Conservation (phyloP, 2,797 vertebrate species). For the Hyperoplus immaculatus region DNA sequence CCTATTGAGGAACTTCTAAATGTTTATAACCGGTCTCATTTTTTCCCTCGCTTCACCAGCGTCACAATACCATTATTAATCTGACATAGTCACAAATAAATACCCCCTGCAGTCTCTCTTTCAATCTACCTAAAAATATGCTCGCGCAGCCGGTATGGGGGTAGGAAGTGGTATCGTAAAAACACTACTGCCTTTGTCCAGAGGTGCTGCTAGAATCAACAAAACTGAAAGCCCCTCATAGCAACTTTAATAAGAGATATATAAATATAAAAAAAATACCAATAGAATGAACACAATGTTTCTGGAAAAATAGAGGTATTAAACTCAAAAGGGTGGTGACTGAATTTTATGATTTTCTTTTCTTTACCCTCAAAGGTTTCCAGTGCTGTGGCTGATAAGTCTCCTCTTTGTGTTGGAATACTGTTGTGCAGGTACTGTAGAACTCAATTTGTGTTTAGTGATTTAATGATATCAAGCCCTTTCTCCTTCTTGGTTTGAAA, state of each 20-base stretch:
- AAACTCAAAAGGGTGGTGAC: background rate
- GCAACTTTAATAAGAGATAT: too few relatives aligned
- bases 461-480: too few relatives aligned
- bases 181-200: too few relatives aligned
- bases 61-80: background rate
- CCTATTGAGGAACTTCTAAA: background rate
- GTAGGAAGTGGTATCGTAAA: too few relatives aligned
- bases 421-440: constrained; percentile 72
- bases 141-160: too few relatives aligned
- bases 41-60: background rate
- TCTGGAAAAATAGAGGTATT: background rate
- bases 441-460: background rate
- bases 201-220: too few relatives aligned
- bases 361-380: constrained; percentile 68
- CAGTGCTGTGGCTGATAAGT: constrained; percentile 73
- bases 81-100: background rate
- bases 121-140: too few relatives aligned
- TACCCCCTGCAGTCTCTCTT: too few relatives aligned
- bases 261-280: background rate
- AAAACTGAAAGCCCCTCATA: too few relatives aligned
- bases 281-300: background rate
- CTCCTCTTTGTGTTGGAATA: constrained; percentile 63
- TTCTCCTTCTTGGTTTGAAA: too few relatives aligned
- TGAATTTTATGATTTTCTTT: constrained; percentile 4
- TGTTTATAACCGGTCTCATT: background rate